Percentiles rank a stretch among this genome's conserved stretches.
phyloP scores from a whole-genome alignment of 1,140 invertebrate species.

The Drosophila biarmipes region DNA sequence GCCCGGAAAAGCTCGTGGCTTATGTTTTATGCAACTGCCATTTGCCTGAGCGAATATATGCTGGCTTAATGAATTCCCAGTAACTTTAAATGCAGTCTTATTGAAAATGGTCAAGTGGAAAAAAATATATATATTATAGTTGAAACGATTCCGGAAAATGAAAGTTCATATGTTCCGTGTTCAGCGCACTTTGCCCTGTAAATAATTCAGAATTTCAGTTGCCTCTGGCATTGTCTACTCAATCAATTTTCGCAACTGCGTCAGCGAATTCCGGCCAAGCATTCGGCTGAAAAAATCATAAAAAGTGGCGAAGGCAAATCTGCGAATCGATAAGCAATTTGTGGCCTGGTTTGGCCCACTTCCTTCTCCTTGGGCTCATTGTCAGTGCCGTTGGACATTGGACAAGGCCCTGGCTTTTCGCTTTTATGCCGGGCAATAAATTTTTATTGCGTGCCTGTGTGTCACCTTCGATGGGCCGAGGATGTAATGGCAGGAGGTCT shows the following conservation, averaged over 20 bases:
- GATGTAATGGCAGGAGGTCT: background rate
- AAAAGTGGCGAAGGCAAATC: slow-evolving; percentile 28
- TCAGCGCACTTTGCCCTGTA: no score
- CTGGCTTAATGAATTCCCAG: background rate
- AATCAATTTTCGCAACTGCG: slow-evolving; percentile 9
- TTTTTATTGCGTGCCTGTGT: slow-evolving; percentile 24
- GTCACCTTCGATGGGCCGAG: slow-evolving; percentile 28
- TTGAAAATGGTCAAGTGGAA: background rate
- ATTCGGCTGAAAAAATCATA: slow-evolving; percentile 9
- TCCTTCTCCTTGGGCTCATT: slow-evolving; percentile 20
- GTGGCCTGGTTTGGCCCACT: slow-evolving; percentile 14
- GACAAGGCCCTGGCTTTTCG: slow-evolving; percentile 8
- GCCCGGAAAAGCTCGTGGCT: background rate
- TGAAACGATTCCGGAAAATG: background rate
- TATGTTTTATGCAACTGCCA: background rate
- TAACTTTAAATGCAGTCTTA: background rate
- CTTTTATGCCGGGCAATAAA: slow-evolving; percentile 33
- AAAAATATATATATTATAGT: no score
- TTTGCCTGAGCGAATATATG: background rate
- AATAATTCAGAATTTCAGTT: background rate
- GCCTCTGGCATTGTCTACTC: background rate
- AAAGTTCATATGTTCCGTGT: background rate
- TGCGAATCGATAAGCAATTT: slow-evolving; percentile 42
- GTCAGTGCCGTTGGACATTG: slow-evolving; percentile 20
- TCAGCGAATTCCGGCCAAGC: slow-evolving; percentile 6